phyloP scores from a whole-genome alignment of 2,888 invertebrate genomes.

The Drosophila niveifrons region DNA sequence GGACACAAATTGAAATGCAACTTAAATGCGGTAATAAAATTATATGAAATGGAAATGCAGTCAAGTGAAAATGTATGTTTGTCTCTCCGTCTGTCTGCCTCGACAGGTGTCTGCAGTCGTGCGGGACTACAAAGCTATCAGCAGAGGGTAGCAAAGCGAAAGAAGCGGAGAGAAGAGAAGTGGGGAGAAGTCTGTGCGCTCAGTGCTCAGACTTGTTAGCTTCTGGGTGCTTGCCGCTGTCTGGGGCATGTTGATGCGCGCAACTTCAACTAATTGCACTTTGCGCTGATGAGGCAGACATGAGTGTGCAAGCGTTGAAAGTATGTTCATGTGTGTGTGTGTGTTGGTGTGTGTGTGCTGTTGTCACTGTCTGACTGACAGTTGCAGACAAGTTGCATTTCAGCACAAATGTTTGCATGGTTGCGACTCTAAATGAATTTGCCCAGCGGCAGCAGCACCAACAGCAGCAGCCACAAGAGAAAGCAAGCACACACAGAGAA shows the following conservation, averaged over 20 bases:
- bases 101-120: constrained; percentile 69
- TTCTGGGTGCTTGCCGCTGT: constrained; percentile 62
- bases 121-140: constrained; percentile 42
- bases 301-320: constrained; percentile 21
- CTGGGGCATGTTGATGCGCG: constrained; percentile 73
- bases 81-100: constrained; percentile 10
- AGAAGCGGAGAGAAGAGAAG: neutral
- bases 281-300: constrained; percentile 74
- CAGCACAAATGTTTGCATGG: constrained; percentile 80
- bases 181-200: constrained; percentile 7
- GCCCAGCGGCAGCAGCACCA: constrained; percentile 45
- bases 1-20: constrained; percentile 74
- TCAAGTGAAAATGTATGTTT: constrained; percentile 45
- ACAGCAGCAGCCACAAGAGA: neutral
- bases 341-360: constrained; percentile 35
- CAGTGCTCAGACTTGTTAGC: constrained; percentile 71
- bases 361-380: constrained; percentile 71
- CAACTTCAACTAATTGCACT: constrained; percentile 82
- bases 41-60: constrained; percentile 70
- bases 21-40: constrained; percentile 76
- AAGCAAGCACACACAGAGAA: neutral
- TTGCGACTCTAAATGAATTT: constrained; percentile 78
- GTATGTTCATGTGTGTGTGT: neutral
- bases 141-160: neutral
- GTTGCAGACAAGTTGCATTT: constrained; percentile 81